These are phyloP conservation scores for Petaurus breviceps DNA, from an alignment of 2,113 vertebrate genomes.

Conservation along the genomic window DNA sequence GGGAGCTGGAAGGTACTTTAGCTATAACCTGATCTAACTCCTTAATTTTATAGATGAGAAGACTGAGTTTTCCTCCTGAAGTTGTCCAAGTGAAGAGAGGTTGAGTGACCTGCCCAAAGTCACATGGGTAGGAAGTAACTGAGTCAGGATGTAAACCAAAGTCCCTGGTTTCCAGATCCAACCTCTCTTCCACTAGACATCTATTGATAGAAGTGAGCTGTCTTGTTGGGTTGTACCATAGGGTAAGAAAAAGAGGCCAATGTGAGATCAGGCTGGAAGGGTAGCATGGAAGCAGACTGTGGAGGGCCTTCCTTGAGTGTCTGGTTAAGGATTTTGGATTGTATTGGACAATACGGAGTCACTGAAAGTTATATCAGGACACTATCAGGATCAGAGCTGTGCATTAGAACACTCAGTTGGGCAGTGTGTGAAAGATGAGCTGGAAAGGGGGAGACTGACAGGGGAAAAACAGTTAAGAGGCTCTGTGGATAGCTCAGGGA, in stretches of 20 bases:
- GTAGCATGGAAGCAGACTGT: not conserved
- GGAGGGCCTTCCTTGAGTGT: not conserved
- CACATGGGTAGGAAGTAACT: not conserved
- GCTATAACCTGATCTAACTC: not conserved
- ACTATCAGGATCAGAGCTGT: not conserved
- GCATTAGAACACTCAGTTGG: not conserved
- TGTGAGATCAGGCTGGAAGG: not conserved
- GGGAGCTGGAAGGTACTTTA: not conserved
- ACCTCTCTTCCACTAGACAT: not conserved
- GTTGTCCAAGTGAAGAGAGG: not conserved
- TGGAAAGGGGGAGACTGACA: not conserved
- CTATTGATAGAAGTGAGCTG: not conserved
- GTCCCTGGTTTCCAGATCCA: not conserved
- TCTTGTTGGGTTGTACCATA: not conserved
- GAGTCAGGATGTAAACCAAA: not conserved
- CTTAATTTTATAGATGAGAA: not conserved
- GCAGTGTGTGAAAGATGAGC: not conserved
- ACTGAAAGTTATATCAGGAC: not conserved
- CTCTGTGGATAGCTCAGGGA: not conserved
- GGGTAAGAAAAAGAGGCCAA: not conserved
- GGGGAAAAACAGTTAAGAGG: not conserved
- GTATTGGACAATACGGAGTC: not conserved
- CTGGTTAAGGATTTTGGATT: not conserved
- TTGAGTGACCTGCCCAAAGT: not conserved
- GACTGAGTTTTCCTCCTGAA: not conserved